These are phyloP conservation scores for Fukomys damarensis DNA, from an alignment of 2,113 vertebrate species.

Conservation along the genomic window DNA sequence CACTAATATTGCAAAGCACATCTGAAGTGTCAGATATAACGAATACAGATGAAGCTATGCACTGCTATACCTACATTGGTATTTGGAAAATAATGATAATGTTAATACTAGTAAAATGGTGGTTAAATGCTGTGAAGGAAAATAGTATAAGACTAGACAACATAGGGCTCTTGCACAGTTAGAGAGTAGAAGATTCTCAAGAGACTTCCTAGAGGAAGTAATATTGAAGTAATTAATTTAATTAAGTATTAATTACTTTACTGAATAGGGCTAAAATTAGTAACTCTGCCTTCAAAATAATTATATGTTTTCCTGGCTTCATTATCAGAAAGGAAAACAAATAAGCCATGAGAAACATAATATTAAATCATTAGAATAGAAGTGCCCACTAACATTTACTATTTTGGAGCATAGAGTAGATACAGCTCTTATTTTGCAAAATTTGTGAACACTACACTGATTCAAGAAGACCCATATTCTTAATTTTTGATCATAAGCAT, in stretches of 20 bases:
- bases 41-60: background rate
- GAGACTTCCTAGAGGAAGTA: background rate
- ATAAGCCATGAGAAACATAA: background rate
- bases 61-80: background rate
- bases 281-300: background rate
- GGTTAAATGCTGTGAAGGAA: background rate
- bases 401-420: background rate
- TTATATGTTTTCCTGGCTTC: background rate
- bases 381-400: background rate
- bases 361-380: background rate
- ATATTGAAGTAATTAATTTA: background rate
- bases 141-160: background rate
- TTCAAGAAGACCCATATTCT: background rate
- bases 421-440: background rate
- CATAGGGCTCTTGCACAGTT: background rate
- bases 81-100: background rate
- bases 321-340: background rate
- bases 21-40: background rate
- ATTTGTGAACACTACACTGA: background rate
- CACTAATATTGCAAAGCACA: background rate
- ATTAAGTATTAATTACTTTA: too few relatives aligned
- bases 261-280: background rate
- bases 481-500: conserved; percentile 2
- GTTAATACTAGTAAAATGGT: background rate
- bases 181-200: background rate